Conservation (phyloP, 2,797 vertebrate genomes). For the Chaetodon trifasciatus region DNA sequence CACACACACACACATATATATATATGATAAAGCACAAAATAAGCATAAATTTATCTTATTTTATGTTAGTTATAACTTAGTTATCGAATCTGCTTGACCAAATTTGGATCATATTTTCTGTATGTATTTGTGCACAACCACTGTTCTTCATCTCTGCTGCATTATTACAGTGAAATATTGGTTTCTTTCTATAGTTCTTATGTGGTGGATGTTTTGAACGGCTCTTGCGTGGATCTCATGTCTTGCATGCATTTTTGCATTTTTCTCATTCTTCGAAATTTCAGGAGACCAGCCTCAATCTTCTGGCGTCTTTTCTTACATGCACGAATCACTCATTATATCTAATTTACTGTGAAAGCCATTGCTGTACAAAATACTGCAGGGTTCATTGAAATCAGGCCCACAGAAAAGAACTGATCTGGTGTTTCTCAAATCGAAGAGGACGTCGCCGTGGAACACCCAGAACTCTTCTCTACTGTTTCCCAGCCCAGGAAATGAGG, state of each 20-base stretch:
- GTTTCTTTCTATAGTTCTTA: not conserved
- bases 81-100: not conserved
- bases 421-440: slow-evolving; percentile 48
- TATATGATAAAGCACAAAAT: too few species aligned
- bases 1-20: too few species aligned
- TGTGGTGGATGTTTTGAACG: not conserved
- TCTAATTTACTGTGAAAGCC: slow-evolving; percentile 32
- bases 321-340: slow-evolving; percentile 20
- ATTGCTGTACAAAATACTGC: slow-evolving; percentile 26
- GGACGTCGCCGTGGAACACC: slow-evolving; percentile 39
- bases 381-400: slow-evolving; percentile 35
- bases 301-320: slow-evolving; percentile 11
- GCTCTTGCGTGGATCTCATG: not conserved
- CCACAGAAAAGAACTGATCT: slow-evolving; percentile 29
- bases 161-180: not conserved
- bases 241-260: slow-evolving; percentile 8
- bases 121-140: not conserved
- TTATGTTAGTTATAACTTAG: not conserved
- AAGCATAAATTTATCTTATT: too few species aligned
- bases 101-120: not conserved
- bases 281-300: not conserved
- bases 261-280: slow-evolving; percentile 18
- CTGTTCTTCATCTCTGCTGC: not conserved
- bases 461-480: slow-evolving; percentile 37
- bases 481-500: slow-evolving; percentile 66